Evolutionary conservation across 2,888 invertebrate species (phyloP), one percentile per base, ranked within the genome.

Genomic region (Ophion ventricosus): DNA sequence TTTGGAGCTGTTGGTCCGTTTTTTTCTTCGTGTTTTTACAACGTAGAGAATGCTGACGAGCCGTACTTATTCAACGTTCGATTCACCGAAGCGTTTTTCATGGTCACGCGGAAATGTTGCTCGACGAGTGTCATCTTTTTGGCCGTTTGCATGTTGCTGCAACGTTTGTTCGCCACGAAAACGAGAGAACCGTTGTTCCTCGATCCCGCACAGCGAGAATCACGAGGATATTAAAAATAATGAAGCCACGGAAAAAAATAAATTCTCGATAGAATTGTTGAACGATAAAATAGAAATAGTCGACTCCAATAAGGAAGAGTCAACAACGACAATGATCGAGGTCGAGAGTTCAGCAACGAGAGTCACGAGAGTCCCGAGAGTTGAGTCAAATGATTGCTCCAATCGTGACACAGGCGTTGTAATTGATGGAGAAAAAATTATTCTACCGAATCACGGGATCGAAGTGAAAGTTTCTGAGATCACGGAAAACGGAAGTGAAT

Each of bases 131-230:
- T 75, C 83, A 59, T 85, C 86, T n/a, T 80, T 61, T 70, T 87
- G 87, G 82, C 76, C 88, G 11, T 57, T 86, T 61, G 87, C 89
- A 70, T 91, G 87, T 54, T 89, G 90, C 25, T 88, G 86, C 70
- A 59, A 79, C 25, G 82, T 80, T 67, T 90, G 90, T 77, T 86
- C 29, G n/a, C 69, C 85, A 23, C 80, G 73, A 76, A 85, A 83
- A 79, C 70, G 69, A 14, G 69, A 43, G 0, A 20, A 59, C 25
- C 29, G 23, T 35, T 76, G 59, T 43, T 66, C 57, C 5, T 57
- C 81, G 69, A 23, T 43, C 57, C 35, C 56, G 72, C 80, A 83
- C 49, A 25, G 20, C 54, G 75, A 14, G n/a, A 63, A 63, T 17
- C 29, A 4, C 35, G 56, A 43, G 14, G 23, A 77, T 17, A 7